Evolutionary conservation across 1,140 invertebrate genomes (phyloP).

Genomic region (Pygmarrhopalites habei): DNA sequence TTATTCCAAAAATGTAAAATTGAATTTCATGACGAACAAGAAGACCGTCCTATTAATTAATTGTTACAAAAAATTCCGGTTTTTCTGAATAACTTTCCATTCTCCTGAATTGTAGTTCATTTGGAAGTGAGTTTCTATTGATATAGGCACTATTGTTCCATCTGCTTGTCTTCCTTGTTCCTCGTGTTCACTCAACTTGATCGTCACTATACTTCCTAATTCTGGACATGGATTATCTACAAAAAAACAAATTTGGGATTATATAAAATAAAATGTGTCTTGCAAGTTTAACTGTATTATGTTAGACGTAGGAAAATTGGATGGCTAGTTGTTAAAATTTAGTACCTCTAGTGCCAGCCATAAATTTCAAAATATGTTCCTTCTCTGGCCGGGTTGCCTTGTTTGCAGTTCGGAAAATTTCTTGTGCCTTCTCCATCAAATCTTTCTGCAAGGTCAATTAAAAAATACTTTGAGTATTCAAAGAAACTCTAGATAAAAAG

Average conservation of each 20-base stretch:
- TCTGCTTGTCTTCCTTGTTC: slow-evolving; percentile 70
- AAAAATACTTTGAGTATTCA: no score
- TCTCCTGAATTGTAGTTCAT: slow-evolving; percentile 94
- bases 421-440: slow-evolving; percentile 93
- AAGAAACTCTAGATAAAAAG: no score
- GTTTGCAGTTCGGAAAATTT: slow-evolving; percentile 94
- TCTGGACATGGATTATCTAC: slow-evolving; percentile 90
- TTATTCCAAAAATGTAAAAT: no score
- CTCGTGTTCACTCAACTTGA: slow-evolving; percentile 81
- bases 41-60: no score
- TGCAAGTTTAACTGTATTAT: background rate
- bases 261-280: no score
- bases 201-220: slow-evolving; percentile 84
- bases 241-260: slow-evolving; percentile 37
- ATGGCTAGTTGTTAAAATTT: background rate
- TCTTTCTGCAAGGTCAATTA: slow-evolving; percentile 77
- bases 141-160: slow-evolving; percentile 62
- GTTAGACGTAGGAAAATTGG: background rate
- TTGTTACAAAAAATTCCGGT: no score
- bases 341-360: slow-evolving; percentile 86
- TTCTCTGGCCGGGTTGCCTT: slow-evolving; percentile 92
- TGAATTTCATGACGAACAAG: no score
- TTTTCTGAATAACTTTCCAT: slow-evolving; percentile 84
- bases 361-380: slow-evolving; percentile 93
- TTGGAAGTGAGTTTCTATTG: slow-evolving; percentile 88